Conservation (phyloP, 2,888 invertebrate species). For the Volucella inanis region DNA sequence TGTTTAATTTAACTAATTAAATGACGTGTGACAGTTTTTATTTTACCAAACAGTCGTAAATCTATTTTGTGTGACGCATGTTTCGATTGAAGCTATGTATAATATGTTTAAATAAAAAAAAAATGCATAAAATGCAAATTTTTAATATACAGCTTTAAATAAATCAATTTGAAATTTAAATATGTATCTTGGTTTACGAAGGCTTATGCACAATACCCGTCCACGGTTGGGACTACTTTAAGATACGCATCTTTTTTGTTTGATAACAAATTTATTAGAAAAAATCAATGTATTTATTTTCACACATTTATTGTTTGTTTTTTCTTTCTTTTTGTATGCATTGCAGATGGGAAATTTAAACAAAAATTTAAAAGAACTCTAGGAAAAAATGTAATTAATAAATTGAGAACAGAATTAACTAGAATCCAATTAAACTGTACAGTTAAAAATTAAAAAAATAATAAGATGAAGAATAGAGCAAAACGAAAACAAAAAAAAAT, state of each 20-base stretch:
- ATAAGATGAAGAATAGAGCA: slow-evolving; percentile 44
- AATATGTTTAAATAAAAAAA: too few species aligned
- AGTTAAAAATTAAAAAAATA: slow-evolving; percentile 77
- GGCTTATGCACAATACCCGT: slow-evolving; percentile 46
- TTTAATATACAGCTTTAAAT: background rate
- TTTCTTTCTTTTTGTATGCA: slow-evolving; percentile 77
- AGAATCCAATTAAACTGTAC: slow-evolving; percentile 81
- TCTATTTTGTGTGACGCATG: too few species aligned
- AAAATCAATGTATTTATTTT: slow-evolving; percentile 60
- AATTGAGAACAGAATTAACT: slow-evolving; percentile 81
- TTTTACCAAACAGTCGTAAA: too few species aligned
- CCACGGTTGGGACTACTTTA: slow-evolving; percentile 29
- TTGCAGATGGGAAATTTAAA: slow-evolving; percentile 81
- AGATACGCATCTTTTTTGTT: slow-evolving; percentile 28
- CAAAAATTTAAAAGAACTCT: slow-evolving; percentile 79
- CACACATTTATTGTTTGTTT: slow-evolving; percentile 69
- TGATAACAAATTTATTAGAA: slow-evolving; percentile 2
- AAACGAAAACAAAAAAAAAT: slow-evolving; percentile 44
- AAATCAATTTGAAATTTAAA: background rate
- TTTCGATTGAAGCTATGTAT: too few species aligned
- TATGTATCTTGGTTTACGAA: background rate
- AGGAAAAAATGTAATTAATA: slow-evolving; percentile 78
- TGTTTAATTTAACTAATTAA: background rate
- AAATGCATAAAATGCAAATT: too few species aligned
- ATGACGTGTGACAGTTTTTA: too few species aligned